Evolutionary conservation across 1,140 invertebrate species (phyloP).

Genomic region (Chlorops oryzae): DNA sequence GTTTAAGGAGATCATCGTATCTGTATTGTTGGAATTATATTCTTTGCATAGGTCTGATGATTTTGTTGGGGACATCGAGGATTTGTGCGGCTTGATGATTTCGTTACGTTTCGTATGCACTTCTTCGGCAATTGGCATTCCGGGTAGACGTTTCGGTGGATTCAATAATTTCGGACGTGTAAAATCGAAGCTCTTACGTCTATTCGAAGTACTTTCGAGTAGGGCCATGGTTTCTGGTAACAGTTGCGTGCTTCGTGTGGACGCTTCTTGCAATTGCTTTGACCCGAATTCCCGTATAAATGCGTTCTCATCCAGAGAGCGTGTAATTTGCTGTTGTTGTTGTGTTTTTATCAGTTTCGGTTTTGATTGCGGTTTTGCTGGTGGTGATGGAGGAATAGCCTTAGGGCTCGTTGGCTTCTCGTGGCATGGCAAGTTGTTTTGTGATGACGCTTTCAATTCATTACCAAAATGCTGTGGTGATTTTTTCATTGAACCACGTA

Average conservation of each 20-base stretch:
- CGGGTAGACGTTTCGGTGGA: constrained; percentile 54
- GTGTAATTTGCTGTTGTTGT: constrained; percentile 52
- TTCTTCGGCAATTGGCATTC: constrained; percentile 48
- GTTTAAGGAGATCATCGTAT: constrained; percentile 2
- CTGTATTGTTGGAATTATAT: constrained; percentile 11
- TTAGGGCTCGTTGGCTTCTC: constrained; percentile 23
- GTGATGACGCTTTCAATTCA: constrained; percentile 2
- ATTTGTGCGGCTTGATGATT: constrained; percentile 32
- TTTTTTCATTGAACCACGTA: constrained; percentile 31
- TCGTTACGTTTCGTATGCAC: constrained; percentile 41
- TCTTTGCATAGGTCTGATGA: constrained; percentile 12
- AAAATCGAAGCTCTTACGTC: constrained; percentile 47
- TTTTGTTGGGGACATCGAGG: constrained; percentile 15
- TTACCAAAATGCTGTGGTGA: neutral
- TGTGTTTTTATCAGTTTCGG: constrained; percentile 10
- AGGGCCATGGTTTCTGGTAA: constrained; percentile 18
- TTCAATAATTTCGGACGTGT: constrained; percentile 51
- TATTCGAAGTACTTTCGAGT: constrained; percentile 32
- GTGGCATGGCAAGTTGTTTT: too few species aligned
- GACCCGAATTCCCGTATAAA: constrained; percentile 59
- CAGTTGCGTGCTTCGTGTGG: constrained; percentile 32
- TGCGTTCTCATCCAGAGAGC: constrained; percentile 66
- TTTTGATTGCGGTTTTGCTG: constrained; percentile 17
- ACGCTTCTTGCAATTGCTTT: constrained; percentile 44
- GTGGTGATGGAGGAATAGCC: constrained; percentile 8